These are phyloP conservation scores for Zeuzera pyrina DNA, from an alignment of 2,888 invertebrate species.

Conservation along the genomic window DNA sequence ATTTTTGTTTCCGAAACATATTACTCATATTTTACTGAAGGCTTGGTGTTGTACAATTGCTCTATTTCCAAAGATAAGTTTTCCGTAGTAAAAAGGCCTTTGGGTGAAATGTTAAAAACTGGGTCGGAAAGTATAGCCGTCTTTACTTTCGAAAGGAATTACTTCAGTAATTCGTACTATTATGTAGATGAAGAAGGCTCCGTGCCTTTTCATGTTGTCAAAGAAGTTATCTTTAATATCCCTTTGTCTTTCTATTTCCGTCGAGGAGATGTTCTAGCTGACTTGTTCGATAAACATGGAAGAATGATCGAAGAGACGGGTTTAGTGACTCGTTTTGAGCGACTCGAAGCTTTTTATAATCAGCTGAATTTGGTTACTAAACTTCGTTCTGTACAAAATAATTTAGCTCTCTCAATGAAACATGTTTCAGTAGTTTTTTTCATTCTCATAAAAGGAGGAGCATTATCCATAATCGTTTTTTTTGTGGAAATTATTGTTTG, in stretches of 20 bases:
- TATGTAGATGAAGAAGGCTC: not conserved
- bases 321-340: not conserved
- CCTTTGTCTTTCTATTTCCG: conserved; percentile 1
- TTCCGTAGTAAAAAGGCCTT: not conserved
- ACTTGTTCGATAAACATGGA: not conserved
- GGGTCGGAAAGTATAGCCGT: not conserved
- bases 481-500: too few species aligned
- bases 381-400: too few species aligned
- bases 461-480: too few species aligned
- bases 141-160: not conserved
- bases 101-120: not conserved
- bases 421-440: too few species aligned
- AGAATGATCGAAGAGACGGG: not conserved
- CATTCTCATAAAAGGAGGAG: too few species aligned
- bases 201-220: not conserved
- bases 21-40: not conserved
- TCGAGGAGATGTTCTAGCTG: not conserved
- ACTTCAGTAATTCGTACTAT: not conserved
- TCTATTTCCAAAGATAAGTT: not conserved
- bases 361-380: not conserved
- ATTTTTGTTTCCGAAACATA: not conserved
- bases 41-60: not conserved
- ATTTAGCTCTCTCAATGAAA: too few species aligned
- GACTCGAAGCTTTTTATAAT: not conserved
- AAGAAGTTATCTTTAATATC: not conserved